Percentiles rank a stretch among this genome's conserved stretches.
Evolutionary conservation across 1,140 invertebrate genomes (phyloP).

Genomic region (Aphelinus atriplicis): DNA sequence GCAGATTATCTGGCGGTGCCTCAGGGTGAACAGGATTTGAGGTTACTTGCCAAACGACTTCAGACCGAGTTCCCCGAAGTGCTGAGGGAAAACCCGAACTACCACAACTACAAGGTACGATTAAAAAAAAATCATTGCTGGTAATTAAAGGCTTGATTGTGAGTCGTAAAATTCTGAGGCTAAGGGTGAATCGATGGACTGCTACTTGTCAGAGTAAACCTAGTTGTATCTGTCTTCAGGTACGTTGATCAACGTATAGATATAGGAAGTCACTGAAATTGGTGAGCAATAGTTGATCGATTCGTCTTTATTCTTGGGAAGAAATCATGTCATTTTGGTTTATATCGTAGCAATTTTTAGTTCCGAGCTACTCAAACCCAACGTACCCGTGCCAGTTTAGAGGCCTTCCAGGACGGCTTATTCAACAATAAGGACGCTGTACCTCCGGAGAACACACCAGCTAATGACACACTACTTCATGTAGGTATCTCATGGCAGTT

Average conservation of each 20-base stretch:
- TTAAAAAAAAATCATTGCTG: no score
- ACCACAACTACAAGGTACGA: conserved; percentile 49
- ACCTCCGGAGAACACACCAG: conserved; percentile 31
- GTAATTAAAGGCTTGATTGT: no score
- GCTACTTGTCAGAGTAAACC: no score
- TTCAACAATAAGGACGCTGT: conserved; percentile 52
- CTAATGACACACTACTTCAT: conserved; percentile 53
- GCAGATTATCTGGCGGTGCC: conserved; percentile 51
- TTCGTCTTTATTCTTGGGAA: no score
- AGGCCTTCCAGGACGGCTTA: conserved; percentile 57
- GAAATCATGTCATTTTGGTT: no score
- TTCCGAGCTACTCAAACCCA: conserved; percentile 55
- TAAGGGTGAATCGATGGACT: no score
- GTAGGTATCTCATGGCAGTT: conserved; percentile 41
- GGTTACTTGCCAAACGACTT: conserved; percentile 56
- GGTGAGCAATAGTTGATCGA: no score
- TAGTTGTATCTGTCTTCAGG: no score
- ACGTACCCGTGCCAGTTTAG: conserved; percentile 53
- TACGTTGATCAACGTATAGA: no score
- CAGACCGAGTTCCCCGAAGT: conserved; percentile 58
- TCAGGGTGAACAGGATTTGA: conserved; percentile 60
- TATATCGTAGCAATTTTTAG: conserved; percentile 45
- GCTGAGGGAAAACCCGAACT: conserved; percentile 47
- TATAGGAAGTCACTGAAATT: no score
- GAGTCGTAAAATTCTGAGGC: no score